These are phyloP conservation scores for Carabus problematicus DNA, from an alignment of 2,888 invertebrate species.

Conservation along the genomic window DNA sequence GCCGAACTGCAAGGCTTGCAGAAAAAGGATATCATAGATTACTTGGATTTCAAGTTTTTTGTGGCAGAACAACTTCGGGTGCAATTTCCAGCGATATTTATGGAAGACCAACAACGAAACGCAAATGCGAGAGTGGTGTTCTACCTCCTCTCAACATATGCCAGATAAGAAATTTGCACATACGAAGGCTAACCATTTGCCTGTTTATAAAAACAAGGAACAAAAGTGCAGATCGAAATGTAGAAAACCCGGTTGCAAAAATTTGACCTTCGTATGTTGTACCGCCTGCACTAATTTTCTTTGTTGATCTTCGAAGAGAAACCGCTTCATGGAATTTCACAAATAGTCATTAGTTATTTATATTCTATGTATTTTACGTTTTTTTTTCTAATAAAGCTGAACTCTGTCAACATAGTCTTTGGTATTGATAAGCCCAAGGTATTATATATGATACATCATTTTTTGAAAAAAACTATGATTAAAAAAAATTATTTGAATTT, in stretches of 20 bases:
- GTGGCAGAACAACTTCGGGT: too few species aligned
- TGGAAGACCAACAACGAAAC: too few species aligned
- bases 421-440: slow-evolving; percentile 1
- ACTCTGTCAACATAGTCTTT: background rate
- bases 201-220: background rate
- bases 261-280: slow-evolving; percentile 1
- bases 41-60: slow-evolving; percentile 4
- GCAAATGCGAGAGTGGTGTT: background rate
- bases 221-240: slow-evolving; percentile 6
- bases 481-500: too few species aligned
- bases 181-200: slow-evolving; percentile 10
- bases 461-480: background rate
- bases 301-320: background rate
- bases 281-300: background rate
- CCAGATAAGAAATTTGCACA: slow-evolving; percentile 16
- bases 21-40: slow-evolving; percentile 16
- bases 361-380: too few species aligned
- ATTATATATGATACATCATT: slow-evolving; percentile 4
- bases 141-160: slow-evolving; percentile 6
- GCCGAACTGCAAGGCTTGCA: slow-evolving; percentile 33
- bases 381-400: background rate
- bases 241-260: slow-evolving; percentile 5
- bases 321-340: slow-evolving; percentile 6
- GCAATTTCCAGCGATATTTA: too few species aligned
- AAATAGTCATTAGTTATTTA: too few species aligned